These are phyloP conservation scores for Benitochromis conjunctus DNA, from an alignment of 2,113 vertebrate genomes.

Conservation along the genomic window DNA sequence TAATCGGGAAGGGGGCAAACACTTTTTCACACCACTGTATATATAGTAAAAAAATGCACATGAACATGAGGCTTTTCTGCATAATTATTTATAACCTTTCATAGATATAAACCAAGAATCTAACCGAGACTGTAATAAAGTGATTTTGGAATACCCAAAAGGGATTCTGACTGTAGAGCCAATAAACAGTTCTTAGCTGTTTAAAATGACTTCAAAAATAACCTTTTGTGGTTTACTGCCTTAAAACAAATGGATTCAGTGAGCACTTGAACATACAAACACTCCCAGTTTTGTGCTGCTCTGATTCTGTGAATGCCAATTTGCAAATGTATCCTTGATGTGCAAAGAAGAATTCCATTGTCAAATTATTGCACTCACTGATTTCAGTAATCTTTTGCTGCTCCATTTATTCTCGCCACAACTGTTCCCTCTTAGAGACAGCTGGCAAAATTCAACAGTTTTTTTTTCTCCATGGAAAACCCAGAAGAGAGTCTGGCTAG, in stretches of 20 bases:
- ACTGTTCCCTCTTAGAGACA: neutral
- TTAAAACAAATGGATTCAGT: neutral
- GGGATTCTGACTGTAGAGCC: neutral
- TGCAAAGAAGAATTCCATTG: conserved; percentile 4
- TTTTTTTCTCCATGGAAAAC: neutral
- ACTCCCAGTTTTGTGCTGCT: neutral
- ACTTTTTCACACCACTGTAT: neutral
- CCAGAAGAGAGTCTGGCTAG: neutral
- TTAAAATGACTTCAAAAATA: conserved; percentile 7
- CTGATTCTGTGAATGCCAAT: conserved; percentile 24
- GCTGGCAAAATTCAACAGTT: neutral
- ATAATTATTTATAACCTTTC: conserved; percentile 17
- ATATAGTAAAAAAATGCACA: neutral
- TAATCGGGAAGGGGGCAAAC: neutral
- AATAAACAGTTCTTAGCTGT: neutral
- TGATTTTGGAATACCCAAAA: conserved; percentile 15
- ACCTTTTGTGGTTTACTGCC: neutral
- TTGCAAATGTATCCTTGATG: conserved; percentile 8
- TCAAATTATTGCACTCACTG: conserved; percentile 12
- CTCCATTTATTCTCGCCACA: conserved; percentile 5
- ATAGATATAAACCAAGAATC: conserved; percentile 13
- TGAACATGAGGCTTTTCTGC: neutral
- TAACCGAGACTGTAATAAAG: conserved; percentile 3
- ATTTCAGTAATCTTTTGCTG: conserved; percentile 10
- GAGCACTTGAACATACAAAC: conserved; percentile 1